Base-by-base conservation (phyloP, 2,888 invertebrate species). In the Eudemis profundana region DNA sequence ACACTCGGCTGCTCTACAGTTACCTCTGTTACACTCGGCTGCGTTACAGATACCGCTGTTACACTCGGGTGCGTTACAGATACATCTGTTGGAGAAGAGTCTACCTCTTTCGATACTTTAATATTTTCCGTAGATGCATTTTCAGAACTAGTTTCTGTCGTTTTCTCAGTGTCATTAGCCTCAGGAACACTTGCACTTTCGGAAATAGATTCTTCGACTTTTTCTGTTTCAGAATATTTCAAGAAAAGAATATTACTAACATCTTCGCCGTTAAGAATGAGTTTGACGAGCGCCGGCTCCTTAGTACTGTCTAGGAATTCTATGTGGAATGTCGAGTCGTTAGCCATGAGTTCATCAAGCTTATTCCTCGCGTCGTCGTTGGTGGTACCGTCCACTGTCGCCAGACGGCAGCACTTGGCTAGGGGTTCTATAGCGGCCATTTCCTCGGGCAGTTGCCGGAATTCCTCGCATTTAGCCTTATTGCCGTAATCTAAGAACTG, bases 401-500 rank as follows among this genome's bases (percentile, higher is more conserved):
- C 86, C 38, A 95, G 78, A 7, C 93, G 88, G 72, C 95, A 95
- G 75, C 95, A 94, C 71, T 94, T 93, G 0, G 95, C 95, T 54
- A 95, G 81, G 0, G 94, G 93, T 50, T 94, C 93, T 46, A 94
- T 90, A 12, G 84, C 74, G 0, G 91, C 85, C 0, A 95, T 77
- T 56, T 94, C 94, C 69, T 93, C 93, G 0, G 95, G 95, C 29
- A 96, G 87, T 60, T 89, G 89, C 61, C 93, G 92, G 61, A 95
- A 90, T 69, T 94, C 93, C 57, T 90, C 92, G 62, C 94, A 93
- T 50, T 93, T 89, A 5, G 95, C 93, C 49, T 94, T 94, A 75
- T 95, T 95, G 1, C 96, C 96, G 73, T 94, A 95, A 82, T 96
- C 96, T 17, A 95, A 92, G 72, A 95, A 95, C 62, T 94, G 86